These are phyloP conservation scores for Etheostoma nigrum DNA, from an alignment of 2,797 vertebrate species.

Conservation along the genomic window DNA sequence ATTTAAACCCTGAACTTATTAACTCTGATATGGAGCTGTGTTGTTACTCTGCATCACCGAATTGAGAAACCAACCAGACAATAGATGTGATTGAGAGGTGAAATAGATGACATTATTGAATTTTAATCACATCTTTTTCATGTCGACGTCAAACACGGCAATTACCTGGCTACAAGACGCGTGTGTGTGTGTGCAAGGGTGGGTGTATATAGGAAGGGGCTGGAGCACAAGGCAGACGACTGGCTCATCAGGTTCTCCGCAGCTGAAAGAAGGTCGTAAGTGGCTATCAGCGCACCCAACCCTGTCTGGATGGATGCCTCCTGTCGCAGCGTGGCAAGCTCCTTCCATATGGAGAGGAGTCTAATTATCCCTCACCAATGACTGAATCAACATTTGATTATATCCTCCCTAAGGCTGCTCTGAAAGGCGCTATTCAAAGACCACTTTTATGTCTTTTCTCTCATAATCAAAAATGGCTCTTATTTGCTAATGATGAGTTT, in stretches of 20 bases:
- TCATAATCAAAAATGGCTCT: conserved; percentile 84
- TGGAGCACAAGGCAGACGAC: conserved; percentile 63
- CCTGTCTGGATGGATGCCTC: conserved; percentile 81
- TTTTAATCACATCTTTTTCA: conserved; percentile 83
- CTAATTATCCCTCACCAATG: conserved; percentile 85
- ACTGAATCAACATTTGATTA: conserved; percentile 89
- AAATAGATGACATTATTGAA: conserved; percentile 81
- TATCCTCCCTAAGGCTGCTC: conserved; percentile 75
- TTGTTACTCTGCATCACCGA: conserved; percentile 71
- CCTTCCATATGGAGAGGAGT: conserved; percentile 81
- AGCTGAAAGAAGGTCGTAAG: conserved; percentile 84
- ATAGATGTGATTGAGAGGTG: conserved; percentile 86
- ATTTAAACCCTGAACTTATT: conserved; percentile 77
- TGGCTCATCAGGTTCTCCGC: conserved; percentile 83
- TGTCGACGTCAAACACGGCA: conserved; percentile 71
- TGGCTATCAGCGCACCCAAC: conserved; percentile 84
- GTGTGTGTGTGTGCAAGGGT: conserved; percentile 32
- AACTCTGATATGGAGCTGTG: conserved; percentile 67
- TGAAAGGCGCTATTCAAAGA: conserved; percentile 78
- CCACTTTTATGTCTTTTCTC: conserved; percentile 75
- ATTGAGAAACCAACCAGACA: conserved; percentile 80
- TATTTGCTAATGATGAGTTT: conserved; percentile 82
- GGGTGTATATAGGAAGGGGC: conserved; percentile 57
- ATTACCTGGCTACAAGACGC: conserved; percentile 77
- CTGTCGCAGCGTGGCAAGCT: conserved; percentile 75